Conservation (phyloP, 2,797 vertebrate species). For the Rhinatrema bivittatum region DNA sequence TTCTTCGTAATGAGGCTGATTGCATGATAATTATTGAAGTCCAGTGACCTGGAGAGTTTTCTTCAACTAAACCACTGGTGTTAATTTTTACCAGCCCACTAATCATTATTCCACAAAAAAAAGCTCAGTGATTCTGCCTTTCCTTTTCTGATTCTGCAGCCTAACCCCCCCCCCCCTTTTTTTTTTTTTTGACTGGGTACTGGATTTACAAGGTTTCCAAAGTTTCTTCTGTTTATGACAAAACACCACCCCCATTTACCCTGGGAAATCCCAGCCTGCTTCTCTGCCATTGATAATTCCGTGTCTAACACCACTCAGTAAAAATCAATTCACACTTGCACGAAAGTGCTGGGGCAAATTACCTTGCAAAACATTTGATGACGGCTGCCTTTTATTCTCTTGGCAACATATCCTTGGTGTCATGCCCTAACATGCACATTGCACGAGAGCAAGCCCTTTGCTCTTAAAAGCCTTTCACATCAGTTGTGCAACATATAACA, state of each 20-base stretch:
- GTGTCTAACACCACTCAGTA: conserved; percentile 40
- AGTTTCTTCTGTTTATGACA: conserved; percentile 19
- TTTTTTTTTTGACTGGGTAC: no score
- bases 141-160: no score
- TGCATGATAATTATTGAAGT: background rate
- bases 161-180: no score
- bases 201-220: rapidly evolving
- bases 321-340: conserved; percentile 51
- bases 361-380: conserved; percentile 23
- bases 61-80: background rate
- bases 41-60: background rate
- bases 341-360: conserved; percentile 45
- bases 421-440: conserved; percentile 8
- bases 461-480: no score
- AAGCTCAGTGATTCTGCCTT: no score
- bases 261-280: background rate
- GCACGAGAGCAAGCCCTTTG: no score
- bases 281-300: conserved; percentile 37
- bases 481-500: no score
- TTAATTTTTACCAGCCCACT: background rate
- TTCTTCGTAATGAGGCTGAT: no score
- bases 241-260: conserved; percentile 12
- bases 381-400: conserved; percentile 21
- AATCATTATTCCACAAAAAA: background rate
- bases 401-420: conserved; percentile 4